A percentile compares a stretch with the other conserved stretches of the same genome.
These are phyloP conservation scores for Phalera bucephala DNA, from an alignment of 2,888 invertebrate genomes.

Conservation along the genomic window DNA sequence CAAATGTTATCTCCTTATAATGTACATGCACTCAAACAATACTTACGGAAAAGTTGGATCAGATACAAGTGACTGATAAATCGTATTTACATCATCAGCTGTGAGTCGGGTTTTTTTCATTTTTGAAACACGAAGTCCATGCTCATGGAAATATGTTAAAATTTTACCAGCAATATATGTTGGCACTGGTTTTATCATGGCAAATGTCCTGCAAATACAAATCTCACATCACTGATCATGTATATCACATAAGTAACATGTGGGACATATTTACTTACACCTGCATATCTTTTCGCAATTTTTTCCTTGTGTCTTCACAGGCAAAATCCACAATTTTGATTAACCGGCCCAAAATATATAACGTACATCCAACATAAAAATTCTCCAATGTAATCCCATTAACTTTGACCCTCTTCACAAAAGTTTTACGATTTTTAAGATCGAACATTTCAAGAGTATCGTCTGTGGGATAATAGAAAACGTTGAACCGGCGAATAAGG, in stretches of 20 bases:
- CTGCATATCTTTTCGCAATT: slow-evolving; percentile 85
- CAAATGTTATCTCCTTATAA: too few relatives aligned
- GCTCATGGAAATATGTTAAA: slow-evolving; percentile 85
- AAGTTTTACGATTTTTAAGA: slow-evolving; percentile 84
- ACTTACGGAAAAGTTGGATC: slow-evolving; percentile 85
- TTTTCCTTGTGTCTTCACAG: slow-evolving; percentile 86
- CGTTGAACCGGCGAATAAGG: slow-evolving; percentile 87
- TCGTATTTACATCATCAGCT: slow-evolving; percentile 81
- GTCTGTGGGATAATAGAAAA: slow-evolving; percentile 90
- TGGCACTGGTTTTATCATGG: slow-evolving; percentile 89
- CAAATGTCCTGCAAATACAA: slow-evolving; percentile 85
- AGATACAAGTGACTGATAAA: slow-evolving; percentile 44
- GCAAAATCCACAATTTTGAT: slow-evolving; percentile 89
- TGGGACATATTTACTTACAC: too few relatives aligned
- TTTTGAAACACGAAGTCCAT: slow-evolving; percentile 85
- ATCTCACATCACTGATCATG: too few relatives aligned
- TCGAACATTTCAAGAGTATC: slow-evolving; percentile 92
- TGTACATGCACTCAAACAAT: too few relatives aligned
- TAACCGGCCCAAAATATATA: slow-evolving; percentile 88
- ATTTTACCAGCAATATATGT: slow-evolving; percentile 89
- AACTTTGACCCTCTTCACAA: slow-evolving; percentile 87
- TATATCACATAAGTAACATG: too few relatives aligned
- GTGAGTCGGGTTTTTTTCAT: slow-evolving; percentile 88
- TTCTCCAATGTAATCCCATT: slow-evolving; percentile 85
- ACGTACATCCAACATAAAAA: slow-evolving; percentile 88